These are phyloP conservation scores for Oncorhynchus kisutch DNA, from an alignment of 2,113 vertebrate genomes.

Conservation along the genomic window DNA sequence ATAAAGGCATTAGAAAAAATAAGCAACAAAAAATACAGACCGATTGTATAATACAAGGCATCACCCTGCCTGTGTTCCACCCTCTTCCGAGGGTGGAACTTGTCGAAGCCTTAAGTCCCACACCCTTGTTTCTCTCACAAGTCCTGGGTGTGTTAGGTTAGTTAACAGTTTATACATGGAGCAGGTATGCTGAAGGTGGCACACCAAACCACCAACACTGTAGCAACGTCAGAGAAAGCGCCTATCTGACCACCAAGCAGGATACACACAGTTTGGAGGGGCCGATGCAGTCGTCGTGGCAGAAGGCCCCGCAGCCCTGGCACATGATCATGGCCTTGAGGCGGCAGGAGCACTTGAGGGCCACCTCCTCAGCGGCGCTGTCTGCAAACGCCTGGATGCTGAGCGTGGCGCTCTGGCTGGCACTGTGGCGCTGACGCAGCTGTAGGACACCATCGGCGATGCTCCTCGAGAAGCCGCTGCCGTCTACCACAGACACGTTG, in stretches of 20 bases:
- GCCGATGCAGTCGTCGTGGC: constrained; percentile 97
- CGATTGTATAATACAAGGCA: constrained; percentile 78
- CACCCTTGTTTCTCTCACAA: neutral
- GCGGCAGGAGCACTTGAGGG: constrained; percentile 93
- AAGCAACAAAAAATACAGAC: constrained; percentile 85
- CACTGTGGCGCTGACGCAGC: constrained; percentile 78
- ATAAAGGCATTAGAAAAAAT: constrained; percentile 79
- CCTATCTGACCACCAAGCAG: constrained; percentile 97
- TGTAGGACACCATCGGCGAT: constrained; percentile 84
- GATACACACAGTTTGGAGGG: constrained; percentile 97
- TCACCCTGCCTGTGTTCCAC: neutral
- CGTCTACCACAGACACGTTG: constrained; percentile 75
- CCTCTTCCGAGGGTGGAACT: constrained; percentile 31
- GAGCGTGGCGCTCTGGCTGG: constrained; percentile 75
- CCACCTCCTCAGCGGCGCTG: constrained; percentile 82
- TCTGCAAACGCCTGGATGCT: constrained; percentile 90
- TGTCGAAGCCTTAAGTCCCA: constrained; percentile 46
- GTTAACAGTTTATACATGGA: neutral
- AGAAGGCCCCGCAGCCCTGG: constrained; percentile 96
- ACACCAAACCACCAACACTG: neutral
- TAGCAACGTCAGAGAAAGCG: constrained; percentile 19
- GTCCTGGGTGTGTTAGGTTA: neutral
- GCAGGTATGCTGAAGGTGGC: neutral
- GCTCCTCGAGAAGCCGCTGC: constrained; percentile 78
- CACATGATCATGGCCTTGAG: constrained; percentile 99